A percentile compares a stretch with the other conserved stretches of the same genome.
phyloP scores from a whole-genome alignment of 2,888 invertebrate genomes.

The Ganaspis brasiliensis region DNA sequence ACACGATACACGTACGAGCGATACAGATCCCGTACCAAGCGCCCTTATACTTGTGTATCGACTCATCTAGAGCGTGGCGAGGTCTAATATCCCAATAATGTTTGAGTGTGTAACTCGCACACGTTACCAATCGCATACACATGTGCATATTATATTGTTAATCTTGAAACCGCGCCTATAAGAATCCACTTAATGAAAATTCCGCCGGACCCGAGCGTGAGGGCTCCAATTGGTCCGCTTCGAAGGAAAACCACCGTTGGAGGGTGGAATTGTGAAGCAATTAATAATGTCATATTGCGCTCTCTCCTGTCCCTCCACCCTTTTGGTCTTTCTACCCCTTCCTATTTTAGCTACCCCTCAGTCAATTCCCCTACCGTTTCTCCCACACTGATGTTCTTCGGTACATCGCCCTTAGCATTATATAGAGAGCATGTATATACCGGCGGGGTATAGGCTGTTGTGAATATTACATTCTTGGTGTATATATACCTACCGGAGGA shows the following conservation, averaged over 20 bases:
- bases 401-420: constrained; percentile 59
- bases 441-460: constrained; percentile 74
- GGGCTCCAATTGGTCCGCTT: constrained; percentile 69
- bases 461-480: constrained; percentile 79
- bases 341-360: constrained; percentile 4
- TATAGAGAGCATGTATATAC: constrained; percentile 42
- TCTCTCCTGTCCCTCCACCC: constrained; percentile 62
- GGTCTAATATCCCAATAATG: no score
- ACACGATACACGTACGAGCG: constrained; percentile 42
- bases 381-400: constrained; percentile 50
- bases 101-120: background rate
- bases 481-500: constrained; percentile 66
- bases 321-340: constrained; percentile 34
- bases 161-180: constrained; percentile 73
- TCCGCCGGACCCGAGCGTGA: constrained; percentile 68
- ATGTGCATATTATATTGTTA: background rate
- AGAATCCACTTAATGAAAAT: constrained; percentile 79
- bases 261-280: constrained; percentile 74
- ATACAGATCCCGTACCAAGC: constrained; percentile 20
- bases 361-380: background rate
- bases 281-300: constrained; percentile 78
- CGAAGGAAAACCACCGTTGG: constrained; percentile 64
- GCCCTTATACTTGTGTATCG: constrained; percentile 17
- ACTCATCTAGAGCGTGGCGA: background rate
- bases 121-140: background rate